A percentile compares a stretch with the other conserved stretches of the same genome.
These are phyloP conservation scores for Podiceps cristatus DNA, from an alignment of 2,113 vertebrate species.

Conservation along the genomic window DNA sequence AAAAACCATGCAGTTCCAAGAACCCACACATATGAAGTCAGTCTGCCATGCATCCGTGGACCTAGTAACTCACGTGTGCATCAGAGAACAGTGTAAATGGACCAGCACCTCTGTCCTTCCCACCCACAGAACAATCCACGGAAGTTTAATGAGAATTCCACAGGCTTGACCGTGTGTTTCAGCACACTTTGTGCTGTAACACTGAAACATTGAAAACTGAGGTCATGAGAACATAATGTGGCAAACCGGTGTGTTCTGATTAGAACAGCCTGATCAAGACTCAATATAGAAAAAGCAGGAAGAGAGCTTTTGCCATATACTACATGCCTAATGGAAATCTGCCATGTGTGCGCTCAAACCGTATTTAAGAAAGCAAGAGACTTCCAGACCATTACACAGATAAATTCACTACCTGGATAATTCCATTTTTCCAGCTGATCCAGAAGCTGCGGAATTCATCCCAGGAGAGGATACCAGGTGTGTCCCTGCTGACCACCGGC, in stretches of 20 bases:
- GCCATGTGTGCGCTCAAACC: neutral
- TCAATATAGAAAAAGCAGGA: neutral
- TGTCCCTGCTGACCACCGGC: conserved; percentile 80
- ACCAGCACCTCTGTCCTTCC: neutral
- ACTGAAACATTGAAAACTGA: neutral
- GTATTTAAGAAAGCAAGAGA: neutral
- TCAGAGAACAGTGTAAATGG: neutral
- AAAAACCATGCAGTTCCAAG: neutral
- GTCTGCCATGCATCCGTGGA: neutral
- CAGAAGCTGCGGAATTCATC: conserved; percentile 94
- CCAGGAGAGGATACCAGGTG: conserved; percentile 88
- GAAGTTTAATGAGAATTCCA: neutral
- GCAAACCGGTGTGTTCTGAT: neutral
- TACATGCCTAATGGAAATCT: neutral
- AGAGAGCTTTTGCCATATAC: neutral
- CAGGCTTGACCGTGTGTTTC: neutral
- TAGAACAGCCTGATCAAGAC: neutral
- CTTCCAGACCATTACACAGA: neutral
- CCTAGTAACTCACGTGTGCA: neutral
- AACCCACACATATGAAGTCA: neutral
- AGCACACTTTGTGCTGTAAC: neutral
- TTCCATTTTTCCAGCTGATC: conserved; percentile 88
- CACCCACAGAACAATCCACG: neutral
- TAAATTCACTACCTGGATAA: conserved; percentile 79
- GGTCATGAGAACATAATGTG: fast-evolving